Evolutionary conservation across 2,888 invertebrate species (phyloP), one percentile per base, ranked within the genome.

Genomic region (Leucania comma): DNA sequence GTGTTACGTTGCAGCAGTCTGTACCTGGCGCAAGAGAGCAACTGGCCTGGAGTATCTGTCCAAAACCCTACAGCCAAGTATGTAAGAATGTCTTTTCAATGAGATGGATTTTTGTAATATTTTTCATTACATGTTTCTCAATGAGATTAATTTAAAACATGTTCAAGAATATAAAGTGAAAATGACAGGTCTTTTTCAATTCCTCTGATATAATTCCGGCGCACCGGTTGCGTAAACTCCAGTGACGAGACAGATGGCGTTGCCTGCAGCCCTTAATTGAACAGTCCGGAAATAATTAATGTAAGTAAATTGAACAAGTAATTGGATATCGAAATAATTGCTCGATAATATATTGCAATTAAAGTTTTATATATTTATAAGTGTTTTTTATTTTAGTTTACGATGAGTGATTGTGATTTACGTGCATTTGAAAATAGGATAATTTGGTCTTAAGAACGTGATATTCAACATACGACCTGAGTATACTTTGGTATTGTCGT

Each of bases 221-320:
- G 20, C 53, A 68, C 46, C 10, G 10, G 10, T 67, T 60, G n/a
- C 62, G 35, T 69, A 72, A 61, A 61, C 54, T 64, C 53, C 38
- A 57, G 56, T 20, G 32, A 20, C 17, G 66, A 64, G 57, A 73
- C 71, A 67, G 69, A 69, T 57, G 53, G 58, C 56, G 35, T 24
- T 65, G 58, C 67, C 67, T 35, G 38, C 26, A 50, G 38, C 22
- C 29, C 42, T 66, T 65, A 67, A 78, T 75, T 72, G 68, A 51
- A 70, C 75, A 69, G 59, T 70, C 53, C 24, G 38, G 50, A 71
- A 71, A 81, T 84, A 75, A 84, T 82, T 75, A 68, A 66, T 68
- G 61, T 59, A 57, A 75, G 60, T 72, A 73, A 73, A 72, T 82
- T 81, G 73, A 72, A 75, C 72, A 71, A 72, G 64, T 68, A 72